Conservation (phyloP, 2,888 invertebrate species). For the Toxonevra muliebris region DNA sequence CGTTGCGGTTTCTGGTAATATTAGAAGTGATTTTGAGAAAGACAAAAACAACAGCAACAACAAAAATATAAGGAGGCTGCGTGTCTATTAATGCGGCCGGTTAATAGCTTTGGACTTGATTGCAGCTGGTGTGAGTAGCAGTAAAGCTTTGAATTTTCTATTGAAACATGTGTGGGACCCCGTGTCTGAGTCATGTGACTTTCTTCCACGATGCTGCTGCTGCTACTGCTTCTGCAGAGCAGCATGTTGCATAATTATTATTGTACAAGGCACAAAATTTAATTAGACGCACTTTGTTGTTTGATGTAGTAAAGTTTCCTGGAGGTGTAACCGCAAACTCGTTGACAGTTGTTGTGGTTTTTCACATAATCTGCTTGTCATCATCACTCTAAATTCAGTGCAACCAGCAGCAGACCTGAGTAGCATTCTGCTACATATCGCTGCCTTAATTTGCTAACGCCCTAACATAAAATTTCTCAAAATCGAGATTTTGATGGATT, state of each 20-base stretch:
- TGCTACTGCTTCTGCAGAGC: background rate
- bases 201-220: slow-evolving; percentile 9
- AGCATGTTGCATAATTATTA: slow-evolving; percentile 28
- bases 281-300: slow-evolving; percentile 50
- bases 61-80: slow-evolving; percentile 18
- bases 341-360: slow-evolving; percentile 59
- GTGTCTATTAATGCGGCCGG: slow-evolving; percentile 55
- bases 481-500: too few relatives aligned
- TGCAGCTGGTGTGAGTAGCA: slow-evolving; percentile 1
- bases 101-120: slow-evolving; percentile 55
- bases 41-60: background rate
- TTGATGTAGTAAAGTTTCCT: slow-evolving; percentile 34
- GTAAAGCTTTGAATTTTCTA: too few relatives aligned
- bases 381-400: background rate
- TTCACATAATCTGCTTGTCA: slow-evolving; percentile 15
- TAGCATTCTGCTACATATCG: too few relatives aligned
- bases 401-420: background rate
- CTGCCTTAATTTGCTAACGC: too few relatives aligned
- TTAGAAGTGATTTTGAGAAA: slow-evolving; percentile 4
- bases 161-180: background rate
- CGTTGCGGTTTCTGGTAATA: slow-evolving; percentile 10
- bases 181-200: background rate
- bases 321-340: slow-evolving; percentile 53
- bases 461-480: too few relatives aligned
- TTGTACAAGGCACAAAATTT: slow-evolving; percentile 37